Evolutionary conservation across 2,797 vertebrate genomes (phyloP), one percentile per base, ranked within the genome.

Genomic region (Falco peregrinus): DNA sequence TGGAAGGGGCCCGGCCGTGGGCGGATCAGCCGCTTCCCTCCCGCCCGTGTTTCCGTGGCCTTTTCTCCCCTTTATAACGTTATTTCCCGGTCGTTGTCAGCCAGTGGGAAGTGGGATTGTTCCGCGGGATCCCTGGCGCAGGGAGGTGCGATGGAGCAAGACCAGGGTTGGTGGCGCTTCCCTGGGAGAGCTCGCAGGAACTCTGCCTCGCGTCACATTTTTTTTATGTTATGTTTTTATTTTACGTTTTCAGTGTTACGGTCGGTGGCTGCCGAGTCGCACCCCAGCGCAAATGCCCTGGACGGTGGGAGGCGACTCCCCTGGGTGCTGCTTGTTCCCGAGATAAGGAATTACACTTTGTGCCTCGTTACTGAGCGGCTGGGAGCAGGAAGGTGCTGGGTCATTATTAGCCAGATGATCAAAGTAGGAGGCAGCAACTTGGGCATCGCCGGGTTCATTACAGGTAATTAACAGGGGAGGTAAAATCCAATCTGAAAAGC

Each of bases 31-130:
- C 10, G 0, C 43, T 67, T 31, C 74, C 53, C 73, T 53, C 69
- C 54, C 56, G 3, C 24, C 3, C 1, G 4, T 0, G 0, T 16
- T 48, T 37, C 12, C 7, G 25, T 9, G 45, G 41, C 33, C 26
- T 35, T 69, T 41, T n/a, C n/a, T 67, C 4, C 18, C 7, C 9
- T 53, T 13, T 13, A 2, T 7, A 20, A 13, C 15, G 1, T 35
- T 16, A 7, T 54, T 91, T 80, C 26, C 54, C 45, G 10, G 47
- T 31, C 45, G 1, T 12, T 13, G 25, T 15, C 33, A 2, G 1
- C 4, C 3, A 3, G 39, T 10, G n/a, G 17, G 24, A 56, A 29
- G 35, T 35, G 31, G 51, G 31, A 4, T 71, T n/a, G 60, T 37
- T 12, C 35, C 2, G 13, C 4, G 4, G 22, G 50, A 19, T 7